Base-by-base conservation (phyloP, 2,888 invertebrate species). In the Acrobasis suavella region DNA sequence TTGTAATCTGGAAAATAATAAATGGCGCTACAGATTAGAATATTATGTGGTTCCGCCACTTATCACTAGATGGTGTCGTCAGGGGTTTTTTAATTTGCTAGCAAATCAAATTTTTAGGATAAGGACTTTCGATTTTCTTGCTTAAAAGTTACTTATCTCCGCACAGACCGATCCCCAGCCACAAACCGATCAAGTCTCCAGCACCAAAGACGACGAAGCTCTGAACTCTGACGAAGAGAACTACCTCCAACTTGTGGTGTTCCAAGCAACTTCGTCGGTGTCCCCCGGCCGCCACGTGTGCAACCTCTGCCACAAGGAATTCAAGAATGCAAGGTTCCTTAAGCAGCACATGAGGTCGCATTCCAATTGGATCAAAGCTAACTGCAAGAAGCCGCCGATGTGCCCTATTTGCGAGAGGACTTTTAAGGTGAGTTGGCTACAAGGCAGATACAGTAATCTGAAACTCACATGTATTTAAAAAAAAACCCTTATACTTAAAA, bases 341-440 rank as follows among this genome's bases (percentile, higher is more conserved):
- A 94, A 94, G 71, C 92, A 93, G 67, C 94, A 94, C 71, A 94
- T 94, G 94, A 81, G 93, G 17, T 93, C 93, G 0, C 94, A 94
- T 69, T 87, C 93, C 14, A 94, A 94, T 81, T 94, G 94, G 94
- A 94, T 94, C 69, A 93, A 92, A 71, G 94, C 94, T 0, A 94
- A 94, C 68, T 94, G 94, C 78, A 94, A 94, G 84, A 94, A 94
- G 73, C 94, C 94, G 22, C 94, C 94, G 1, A 93, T 93, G 82
- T 94, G 94, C 73, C 87, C 90, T 15, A 93, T 94, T 54, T 94
- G 94, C 67, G 87, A 93, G 49, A 90, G 94, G 78, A 93, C 94
- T 65, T 94, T 94, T 70, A 94, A 94, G 86, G 91, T 89, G 49
- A 66, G 73, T n/a, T 32, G 22, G 22, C 22, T 38, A 7, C 7